Conservation (phyloP, 2,888 invertebrate genomes). For the Aphodius sticticus region DNA sequence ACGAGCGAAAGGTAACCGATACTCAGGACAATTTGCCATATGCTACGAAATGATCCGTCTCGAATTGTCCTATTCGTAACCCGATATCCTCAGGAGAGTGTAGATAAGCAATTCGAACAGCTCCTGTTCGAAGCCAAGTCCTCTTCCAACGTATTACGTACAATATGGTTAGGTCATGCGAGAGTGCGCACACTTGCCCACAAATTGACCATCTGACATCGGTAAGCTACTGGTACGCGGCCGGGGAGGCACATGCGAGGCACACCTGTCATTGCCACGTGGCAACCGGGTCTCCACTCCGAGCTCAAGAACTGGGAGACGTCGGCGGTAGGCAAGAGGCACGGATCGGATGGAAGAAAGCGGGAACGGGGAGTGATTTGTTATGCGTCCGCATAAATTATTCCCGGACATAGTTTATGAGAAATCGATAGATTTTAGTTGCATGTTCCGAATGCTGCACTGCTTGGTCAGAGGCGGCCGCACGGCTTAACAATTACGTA, state of each 20-base stretch:
- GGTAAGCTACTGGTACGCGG: background rate
- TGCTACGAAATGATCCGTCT: background rate
- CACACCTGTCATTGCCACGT: conserved; percentile 39
- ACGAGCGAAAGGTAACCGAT: background rate
- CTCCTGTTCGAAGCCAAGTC: background rate
- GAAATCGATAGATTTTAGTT: background rate
- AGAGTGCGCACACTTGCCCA: background rate
- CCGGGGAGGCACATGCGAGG: background rate
- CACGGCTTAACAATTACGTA: background rate
- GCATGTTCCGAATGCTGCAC: background rate
- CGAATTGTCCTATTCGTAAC: background rate
- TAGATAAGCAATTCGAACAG: background rate
- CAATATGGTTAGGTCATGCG: background rate
- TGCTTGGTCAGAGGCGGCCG: background rate
- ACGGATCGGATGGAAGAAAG: background rate
- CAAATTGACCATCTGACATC: background rate
- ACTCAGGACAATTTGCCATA: background rate
- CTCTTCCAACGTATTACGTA: background rate
- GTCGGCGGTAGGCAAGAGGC: background rate
- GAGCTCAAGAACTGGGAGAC: background rate
- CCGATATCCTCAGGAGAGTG: conserved; percentile 4
- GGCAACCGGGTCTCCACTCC: conserved; percentile 10
- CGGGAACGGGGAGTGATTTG: background rate
- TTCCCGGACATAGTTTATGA: background rate
- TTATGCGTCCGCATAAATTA: background rate